Conservation (phyloP, 2,888 invertebrate genomes). For the Drymonia ruficornis region DNA sequence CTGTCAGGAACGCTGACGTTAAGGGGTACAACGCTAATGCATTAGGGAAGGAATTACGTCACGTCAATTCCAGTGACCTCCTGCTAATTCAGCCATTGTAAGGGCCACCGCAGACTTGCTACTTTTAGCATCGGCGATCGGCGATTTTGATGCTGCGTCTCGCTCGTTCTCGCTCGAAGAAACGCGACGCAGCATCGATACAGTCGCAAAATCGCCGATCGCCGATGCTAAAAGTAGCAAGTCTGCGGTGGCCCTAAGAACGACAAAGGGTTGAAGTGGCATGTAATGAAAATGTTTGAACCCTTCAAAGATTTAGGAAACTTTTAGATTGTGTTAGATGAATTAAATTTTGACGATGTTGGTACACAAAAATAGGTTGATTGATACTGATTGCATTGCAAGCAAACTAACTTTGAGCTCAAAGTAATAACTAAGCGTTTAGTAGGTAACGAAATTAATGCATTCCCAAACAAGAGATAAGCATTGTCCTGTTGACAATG, state of each 20-base stretch:
- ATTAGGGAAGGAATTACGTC: slow-evolving; percentile 19
- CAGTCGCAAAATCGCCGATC: too few relatives aligned
- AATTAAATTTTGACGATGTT: too few relatives aligned
- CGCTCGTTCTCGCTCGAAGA: too few relatives aligned
- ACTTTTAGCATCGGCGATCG: too few relatives aligned
- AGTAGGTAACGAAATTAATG: background rate
- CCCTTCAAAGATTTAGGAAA: background rate
- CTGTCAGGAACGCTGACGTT: too few relatives aligned
- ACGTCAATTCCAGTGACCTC: slow-evolving; percentile 10
- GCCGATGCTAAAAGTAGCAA: too few relatives aligned
- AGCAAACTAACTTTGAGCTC: background rate
- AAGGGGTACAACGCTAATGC: slow-evolving; percentile 16
- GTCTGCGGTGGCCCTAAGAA: slow-evolving; percentile 12
- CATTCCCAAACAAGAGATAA: background rate
- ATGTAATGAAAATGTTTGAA: background rate
- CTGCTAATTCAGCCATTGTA: slow-evolving; percentile 22
- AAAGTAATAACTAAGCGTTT: background rate
- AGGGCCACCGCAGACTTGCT: too few relatives aligned
- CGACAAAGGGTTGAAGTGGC: background rate
- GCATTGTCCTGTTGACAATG: background rate
- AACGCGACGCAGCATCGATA: too few relatives aligned
- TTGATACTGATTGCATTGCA: too few relatives aligned
- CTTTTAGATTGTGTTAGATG: too few relatives aligned
- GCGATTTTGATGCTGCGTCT: too few relatives aligned
- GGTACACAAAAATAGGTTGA: too few relatives aligned